These are phyloP conservation scores for Strigops habroptila DNA, from an alignment of 2,113 vertebrate species.

Conservation along the genomic window DNA sequence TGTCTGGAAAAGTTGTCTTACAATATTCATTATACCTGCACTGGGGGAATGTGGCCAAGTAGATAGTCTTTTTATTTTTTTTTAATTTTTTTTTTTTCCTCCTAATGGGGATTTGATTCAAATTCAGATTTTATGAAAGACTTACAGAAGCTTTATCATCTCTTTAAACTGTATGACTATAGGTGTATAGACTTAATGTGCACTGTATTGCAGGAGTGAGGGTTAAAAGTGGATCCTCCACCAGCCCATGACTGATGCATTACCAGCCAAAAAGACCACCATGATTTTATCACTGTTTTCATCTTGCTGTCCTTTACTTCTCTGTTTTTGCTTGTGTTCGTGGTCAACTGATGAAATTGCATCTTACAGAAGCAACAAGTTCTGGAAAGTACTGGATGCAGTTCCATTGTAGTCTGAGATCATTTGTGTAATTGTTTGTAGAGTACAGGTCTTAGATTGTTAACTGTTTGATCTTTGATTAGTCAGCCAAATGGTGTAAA, in stretches of 20 bases:
- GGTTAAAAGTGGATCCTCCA: background rate
- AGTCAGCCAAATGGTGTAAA: constrained; percentile 2
- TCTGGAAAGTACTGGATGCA: background rate
- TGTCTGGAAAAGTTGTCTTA: background rate
- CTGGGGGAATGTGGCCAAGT: background rate
- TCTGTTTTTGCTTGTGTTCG: background rate
- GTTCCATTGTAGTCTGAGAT: background rate
- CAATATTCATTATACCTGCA: background rate
- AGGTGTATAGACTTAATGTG: background rate
- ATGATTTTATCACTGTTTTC: background rate
- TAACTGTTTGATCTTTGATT: constrained; percentile 52
- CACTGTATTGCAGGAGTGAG: background rate
- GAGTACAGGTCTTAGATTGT: background rate
- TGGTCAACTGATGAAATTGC: background rate
- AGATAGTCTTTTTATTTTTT: background rate
- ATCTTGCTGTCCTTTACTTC: background rate
- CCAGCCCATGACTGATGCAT: background rate
- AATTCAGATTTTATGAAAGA: background rate
- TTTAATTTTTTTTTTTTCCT: background rate
- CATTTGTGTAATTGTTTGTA: constrained; percentile 35
- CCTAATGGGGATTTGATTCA: background rate
- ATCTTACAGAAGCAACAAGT: background rate
- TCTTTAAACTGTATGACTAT: background rate
- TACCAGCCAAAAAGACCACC: background rate
- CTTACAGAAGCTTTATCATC: background rate